A percentile compares a stretch with the other conserved stretches of the same genome.
Conservation (phyloP, 2,113 vertebrate genomes). For the Natator depressus region DNA sequence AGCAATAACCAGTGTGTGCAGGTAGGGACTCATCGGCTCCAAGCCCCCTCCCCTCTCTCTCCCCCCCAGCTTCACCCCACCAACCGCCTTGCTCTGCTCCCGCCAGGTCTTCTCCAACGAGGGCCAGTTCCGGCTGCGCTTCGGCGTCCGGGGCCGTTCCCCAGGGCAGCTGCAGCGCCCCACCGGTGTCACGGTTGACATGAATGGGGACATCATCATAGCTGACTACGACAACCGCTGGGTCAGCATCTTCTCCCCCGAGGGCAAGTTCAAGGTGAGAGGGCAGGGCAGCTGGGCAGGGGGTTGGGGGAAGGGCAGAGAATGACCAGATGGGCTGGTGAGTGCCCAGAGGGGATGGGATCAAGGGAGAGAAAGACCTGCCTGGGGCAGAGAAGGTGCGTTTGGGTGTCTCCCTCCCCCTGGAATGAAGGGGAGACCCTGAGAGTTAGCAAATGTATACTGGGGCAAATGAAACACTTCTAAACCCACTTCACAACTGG, state of each 20-base stretch:
- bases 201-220: conserved; percentile 95
- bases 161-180: conserved; percentile 97
- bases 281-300: too few species aligned
- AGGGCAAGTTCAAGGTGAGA: conserved; percentile 97
- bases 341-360: background rate
- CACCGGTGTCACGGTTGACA: conserved; percentile 93
- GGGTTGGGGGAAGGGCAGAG: too few species aligned
- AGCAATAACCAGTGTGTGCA: conserved; percentile 99
- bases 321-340: too few species aligned
- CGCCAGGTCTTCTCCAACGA: conserved; percentile 94
- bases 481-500: background rate
- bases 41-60: background rate
- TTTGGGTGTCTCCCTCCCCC: background rate
- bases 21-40: conserved; percentile 72
- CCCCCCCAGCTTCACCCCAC: background rate
- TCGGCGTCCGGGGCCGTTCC: conserved; percentile 94
- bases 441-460: background rate
- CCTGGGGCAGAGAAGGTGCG: background rate
- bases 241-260: conserved; percentile 96
- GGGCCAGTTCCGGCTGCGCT: conserved; percentile 94
- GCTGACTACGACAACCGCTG: conserved; percentile 98
- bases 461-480: background rate
- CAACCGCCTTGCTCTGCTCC: background rate
- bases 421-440: background rate
- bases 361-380: too few species aligned